A percentile compares a stretch with the other conserved stretches of the same genome.
Conservation (phyloP, 2,113 vertebrate genomes). For the Equus przewalskii region DNA sequence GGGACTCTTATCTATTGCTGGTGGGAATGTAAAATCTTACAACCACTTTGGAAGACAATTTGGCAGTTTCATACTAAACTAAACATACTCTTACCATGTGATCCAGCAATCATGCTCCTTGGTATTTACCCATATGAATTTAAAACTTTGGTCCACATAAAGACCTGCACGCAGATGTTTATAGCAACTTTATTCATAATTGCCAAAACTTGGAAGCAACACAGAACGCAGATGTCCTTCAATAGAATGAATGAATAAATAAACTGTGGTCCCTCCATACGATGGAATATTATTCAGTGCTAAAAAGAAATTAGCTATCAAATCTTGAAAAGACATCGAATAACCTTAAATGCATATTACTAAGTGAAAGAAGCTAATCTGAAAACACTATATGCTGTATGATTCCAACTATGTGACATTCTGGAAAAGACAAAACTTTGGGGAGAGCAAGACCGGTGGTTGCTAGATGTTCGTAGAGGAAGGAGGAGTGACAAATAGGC, state of each 20-base stretch:
- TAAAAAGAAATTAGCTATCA: background rate
- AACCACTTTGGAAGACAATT: background rate
- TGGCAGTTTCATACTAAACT: background rate
- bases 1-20: background rate
- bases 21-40: background rate
- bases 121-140: background rate
- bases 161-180: background rate
- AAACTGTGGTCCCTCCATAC: background rate
- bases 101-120: background rate
- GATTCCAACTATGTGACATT: background rate
- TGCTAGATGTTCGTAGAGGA: background rate
- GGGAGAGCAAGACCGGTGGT: background rate
- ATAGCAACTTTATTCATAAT: background rate
- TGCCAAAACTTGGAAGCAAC: background rate
- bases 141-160: background rate
- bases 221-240: background rate
- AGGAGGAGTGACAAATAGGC: background rate
- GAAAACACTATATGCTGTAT: background rate
- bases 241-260: background rate
- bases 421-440: background rate
- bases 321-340: background rate
- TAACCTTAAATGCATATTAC: background rate
- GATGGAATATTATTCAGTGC: background rate
- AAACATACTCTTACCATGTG: background rate
- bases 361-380: background rate